Evolutionary conservation across 2,113 vertebrate genomes (phyloP).

Genomic region (Ranitomeya imitator): DNA sequence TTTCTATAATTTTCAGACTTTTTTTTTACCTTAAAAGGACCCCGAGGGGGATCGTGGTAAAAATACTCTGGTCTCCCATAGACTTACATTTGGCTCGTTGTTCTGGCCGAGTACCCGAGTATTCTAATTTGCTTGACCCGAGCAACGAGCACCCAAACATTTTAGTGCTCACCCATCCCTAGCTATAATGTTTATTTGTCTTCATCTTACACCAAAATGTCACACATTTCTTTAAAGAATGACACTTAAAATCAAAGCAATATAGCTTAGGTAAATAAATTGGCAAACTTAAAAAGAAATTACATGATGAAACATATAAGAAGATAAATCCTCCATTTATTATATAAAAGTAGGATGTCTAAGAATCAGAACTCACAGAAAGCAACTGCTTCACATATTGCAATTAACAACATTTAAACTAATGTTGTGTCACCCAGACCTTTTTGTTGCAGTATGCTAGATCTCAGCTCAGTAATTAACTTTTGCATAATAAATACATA

Average conservation of each 20-base stretch:
- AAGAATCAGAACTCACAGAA: constrained; percentile 17
- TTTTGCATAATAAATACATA: constrained; percentile 59
- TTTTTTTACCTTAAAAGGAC: no score
- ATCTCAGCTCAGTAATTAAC: constrained; percentile 56
- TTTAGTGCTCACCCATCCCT: no score
- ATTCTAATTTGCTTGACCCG: no score
- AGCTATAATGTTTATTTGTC: no score
- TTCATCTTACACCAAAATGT: no score
- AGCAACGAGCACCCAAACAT: no score
- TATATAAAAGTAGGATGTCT: constrained; percentile 26
- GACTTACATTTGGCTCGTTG: no score
- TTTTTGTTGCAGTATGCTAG: constrained; percentile 55
- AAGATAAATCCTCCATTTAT: constrained; percentile 11
- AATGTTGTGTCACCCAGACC: constrained; percentile 58
- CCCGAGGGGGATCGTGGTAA: no score
- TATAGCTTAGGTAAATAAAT: neutral
- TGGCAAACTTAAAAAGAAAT: neutral
- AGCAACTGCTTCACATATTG: constrained; percentile 46
- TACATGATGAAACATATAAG: neutral
- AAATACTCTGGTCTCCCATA: no score
- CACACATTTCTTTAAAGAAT: no score
- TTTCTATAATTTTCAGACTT: no score
- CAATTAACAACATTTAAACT: constrained; percentile 59
- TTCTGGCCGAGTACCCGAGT: no score
- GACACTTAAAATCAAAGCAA: neutral